Evolutionary conservation across 2,113 vertebrate species (phyloP).

Genomic region (Archilochus colubris): DNA sequence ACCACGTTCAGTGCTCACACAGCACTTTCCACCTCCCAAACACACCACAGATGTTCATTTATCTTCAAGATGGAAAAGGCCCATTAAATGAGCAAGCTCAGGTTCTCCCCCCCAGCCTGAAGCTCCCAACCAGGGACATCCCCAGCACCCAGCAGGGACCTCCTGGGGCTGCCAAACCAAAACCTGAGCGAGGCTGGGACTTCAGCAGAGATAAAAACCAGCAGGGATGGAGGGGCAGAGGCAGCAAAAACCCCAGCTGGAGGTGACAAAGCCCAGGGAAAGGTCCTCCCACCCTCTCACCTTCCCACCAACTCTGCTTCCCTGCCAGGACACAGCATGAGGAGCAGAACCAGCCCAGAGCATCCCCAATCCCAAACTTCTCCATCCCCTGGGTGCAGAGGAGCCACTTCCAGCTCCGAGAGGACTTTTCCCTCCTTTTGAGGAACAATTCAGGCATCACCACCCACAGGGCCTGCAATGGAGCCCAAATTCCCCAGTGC

Average conservation of each 20-base stretch:
- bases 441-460: background rate
- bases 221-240: background rate
- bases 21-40: constrained; percentile 49
- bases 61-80: constrained; percentile 44
- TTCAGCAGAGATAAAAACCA: background rate
- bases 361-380: background rate
- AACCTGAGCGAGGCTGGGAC: background rate
- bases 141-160: background rate
- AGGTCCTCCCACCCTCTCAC: background rate
- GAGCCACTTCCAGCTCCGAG: background rate
- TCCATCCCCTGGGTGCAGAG: accelerated
- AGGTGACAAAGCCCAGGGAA: background rate
- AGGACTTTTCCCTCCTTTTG: background rate
- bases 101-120: background rate
- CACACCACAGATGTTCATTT: background rate
- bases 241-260: accelerated
- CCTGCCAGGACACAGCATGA: background rate
- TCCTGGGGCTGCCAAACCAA: background rate
- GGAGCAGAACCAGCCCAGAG: background rate
- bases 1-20: constrained; percentile 6
- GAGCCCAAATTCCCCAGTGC: background rate
- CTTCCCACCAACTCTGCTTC: background rate
- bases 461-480: background rate
- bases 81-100: constrained; percentile 54
- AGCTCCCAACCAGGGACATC: background rate